These are phyloP conservation scores for Morpho deidamia DNA, from an alignment of 2,888 invertebrate species.

Conservation along the genomic window DNA sequence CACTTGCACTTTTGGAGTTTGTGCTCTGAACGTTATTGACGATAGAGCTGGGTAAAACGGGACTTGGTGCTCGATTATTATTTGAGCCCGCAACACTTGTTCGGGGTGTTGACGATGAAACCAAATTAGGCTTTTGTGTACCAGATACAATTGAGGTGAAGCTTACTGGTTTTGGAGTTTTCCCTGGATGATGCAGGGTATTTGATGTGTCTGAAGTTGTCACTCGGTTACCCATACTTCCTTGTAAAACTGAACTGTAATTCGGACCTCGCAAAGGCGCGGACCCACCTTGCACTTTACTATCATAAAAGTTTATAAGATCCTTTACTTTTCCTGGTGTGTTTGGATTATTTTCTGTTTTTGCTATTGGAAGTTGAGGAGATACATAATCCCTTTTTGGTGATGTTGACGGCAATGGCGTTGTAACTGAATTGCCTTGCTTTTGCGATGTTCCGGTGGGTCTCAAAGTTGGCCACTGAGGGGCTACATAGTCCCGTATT, in stretches of 20 bases:
- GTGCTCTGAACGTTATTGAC: constrained; percentile 47
- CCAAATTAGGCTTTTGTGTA: constrained; percentile 36
- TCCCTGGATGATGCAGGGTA: constrained; percentile 22
- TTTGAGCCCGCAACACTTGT: constrained; percentile 27
- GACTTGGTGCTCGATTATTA: constrained; percentile 34
- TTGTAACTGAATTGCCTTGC: constrained; percentile 11
- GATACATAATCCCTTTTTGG: constrained; percentile 47
- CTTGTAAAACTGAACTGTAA: constrained; percentile 58
- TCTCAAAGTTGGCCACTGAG: constrained; percentile 34
- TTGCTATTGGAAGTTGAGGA: constrained; percentile 33
- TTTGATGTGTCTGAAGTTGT: constrained; percentile 9
- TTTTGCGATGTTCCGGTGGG: constrained; percentile 20
- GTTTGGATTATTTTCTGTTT: constrained; percentile 33
- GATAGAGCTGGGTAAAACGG: constrained; percentile 62
- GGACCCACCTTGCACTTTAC: constrained; percentile 36
- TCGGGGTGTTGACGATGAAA: constrained; percentile 34
- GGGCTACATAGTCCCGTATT: constrained; percentile 44
- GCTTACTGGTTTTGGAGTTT: constrained; percentile 46
- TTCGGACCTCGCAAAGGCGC: constrained; percentile 41
- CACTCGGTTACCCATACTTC: constrained; percentile 24
- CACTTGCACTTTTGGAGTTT: constrained; percentile 54
- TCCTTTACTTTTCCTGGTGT: constrained; percentile 57
- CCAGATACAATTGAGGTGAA: constrained; percentile 54
- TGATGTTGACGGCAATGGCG: constrained; percentile 22
- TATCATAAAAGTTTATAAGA: constrained; percentile 58